phyloP scores from a whole-genome alignment of 1,140 invertebrate genomes.

The Drosophila sechellia region DNA sequence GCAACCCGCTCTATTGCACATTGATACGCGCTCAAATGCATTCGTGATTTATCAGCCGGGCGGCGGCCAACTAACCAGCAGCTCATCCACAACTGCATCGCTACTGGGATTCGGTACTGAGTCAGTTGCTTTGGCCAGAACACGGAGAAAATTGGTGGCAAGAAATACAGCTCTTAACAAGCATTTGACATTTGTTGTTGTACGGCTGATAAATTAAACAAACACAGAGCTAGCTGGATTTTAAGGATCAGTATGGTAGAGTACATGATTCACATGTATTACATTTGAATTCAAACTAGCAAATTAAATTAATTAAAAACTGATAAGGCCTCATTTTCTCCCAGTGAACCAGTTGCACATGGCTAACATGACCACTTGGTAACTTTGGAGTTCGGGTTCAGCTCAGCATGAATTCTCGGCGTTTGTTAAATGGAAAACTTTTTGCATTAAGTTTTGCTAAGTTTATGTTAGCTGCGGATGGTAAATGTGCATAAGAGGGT shows the following conservation, averaged over 20 bases:
- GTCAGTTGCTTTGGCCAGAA: slow-evolving; percentile 10
- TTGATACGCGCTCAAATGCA: slow-evolving; percentile 75
- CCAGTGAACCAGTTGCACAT: neutral
- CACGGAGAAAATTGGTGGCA: slow-evolving; percentile 12
- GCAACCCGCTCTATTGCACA: slow-evolving; percentile 21
- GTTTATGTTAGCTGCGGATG: slow-evolving; percentile 49
- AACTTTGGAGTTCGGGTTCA: slow-evolving; percentile 48
- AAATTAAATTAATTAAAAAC: no score
- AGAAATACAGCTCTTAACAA: neutral
- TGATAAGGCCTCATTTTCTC: neutral
- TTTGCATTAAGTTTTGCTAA: slow-evolving; percentile 76
- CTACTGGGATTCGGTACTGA: slow-evolving; percentile 23
- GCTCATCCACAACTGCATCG: slow-evolving; percentile 66
- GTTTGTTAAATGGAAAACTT: slow-evolving; percentile 77
- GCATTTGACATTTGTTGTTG: no score
- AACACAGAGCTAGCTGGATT: no score
- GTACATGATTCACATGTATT: neutral
- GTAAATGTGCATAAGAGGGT: slow-evolving; percentile 11
- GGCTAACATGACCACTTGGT: slow-evolving; percentile 36
- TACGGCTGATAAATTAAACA: no score
- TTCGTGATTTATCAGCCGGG: slow-evolving; percentile 76
- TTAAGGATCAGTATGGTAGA: no score
- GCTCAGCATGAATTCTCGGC: slow-evolving; percentile 74
- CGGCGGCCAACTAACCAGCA: slow-evolving; percentile 45
- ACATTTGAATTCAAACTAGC: neutral